Evolutionary conservation across 2,113 vertebrate genomes (phyloP), one percentile per base, ranked within the genome.

Genomic region (Chitala chitala): DNA sequence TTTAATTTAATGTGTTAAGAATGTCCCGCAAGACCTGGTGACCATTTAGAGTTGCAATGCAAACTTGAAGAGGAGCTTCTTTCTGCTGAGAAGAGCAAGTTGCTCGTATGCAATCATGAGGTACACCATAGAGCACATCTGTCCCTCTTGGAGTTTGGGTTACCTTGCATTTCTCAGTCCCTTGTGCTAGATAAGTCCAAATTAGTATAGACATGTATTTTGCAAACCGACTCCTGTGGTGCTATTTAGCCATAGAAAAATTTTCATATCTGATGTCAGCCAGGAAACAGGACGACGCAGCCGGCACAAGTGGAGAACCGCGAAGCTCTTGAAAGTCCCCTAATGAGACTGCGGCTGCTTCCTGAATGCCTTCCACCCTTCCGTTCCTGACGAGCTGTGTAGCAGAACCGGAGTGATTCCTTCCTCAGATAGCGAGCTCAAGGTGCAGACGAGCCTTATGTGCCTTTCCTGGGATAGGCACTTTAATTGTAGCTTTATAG

Each of bases 361-460:
- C 40, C 71, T 61, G 54, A 7, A n/a, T 20, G 71, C 13, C 55
- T 17, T 31, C 24, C 55, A 13, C 71, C 71, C 71, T 72, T 72
- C 71, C 71, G 15, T 5, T 55, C 48, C 54, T 3, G 51, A 26
- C 2, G 33, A 36, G 69, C 24, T 10, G 29, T 69, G 51, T 4
- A 33, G 50, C 6, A 26, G 31, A 15, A 61, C 63, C 12, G 53
- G 24, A 42, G 53, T 20, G 53, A 36, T 56, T 10, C 22, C 53
- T 42, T 40, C 51, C 50, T 71, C 10, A 9, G 22, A 58, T 46
- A 44, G 22, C 36, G 24, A 5, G n/a, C 13, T 36, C 13, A 13
- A 59, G 33, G 38, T 69, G 65, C 24, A 29, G 40, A 44, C 15
- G 5, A 12, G 12, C 53, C n/a, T 20, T 22, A 13, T 24, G 31